phyloP scores from a whole-genome alignment of 1,140 invertebrate genomes.

The Kradibia gibbosae region DNA sequence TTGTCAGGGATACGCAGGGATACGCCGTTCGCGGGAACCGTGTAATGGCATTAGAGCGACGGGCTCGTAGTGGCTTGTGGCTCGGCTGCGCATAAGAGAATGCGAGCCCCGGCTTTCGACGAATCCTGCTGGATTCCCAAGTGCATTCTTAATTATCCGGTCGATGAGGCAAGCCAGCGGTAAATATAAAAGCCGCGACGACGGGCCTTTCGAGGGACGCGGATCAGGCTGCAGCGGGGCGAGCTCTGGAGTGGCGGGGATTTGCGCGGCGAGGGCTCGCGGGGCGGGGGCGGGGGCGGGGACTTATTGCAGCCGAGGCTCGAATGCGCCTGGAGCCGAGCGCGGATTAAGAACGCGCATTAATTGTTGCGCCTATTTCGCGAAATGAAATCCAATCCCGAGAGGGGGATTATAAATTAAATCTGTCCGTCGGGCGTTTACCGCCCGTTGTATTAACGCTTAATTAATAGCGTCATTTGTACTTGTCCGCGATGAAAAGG shows the following conservation, averaged over 20 bases:
- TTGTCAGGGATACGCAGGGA: no score
- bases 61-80: no score
- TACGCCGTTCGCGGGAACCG: no score
- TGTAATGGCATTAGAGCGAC: no score
- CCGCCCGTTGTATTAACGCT: background rate
- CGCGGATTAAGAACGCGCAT: background rate
- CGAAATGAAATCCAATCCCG: background rate
- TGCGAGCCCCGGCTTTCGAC: background rate
- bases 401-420: conserved; percentile 1
- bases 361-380: background rate
- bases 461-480: conserved; percentile 17
- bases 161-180: background rate
- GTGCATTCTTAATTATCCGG: background rate
- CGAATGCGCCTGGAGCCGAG: no score
- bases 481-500: background rate
- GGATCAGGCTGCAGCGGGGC: background rate
- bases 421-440: conserved; percentile 2
- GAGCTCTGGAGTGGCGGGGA: background rate
- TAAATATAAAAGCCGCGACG: background rate
- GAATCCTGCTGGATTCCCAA: background rate
- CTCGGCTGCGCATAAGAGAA: no score
- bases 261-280: no score
- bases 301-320: background rate
- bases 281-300: background rate
- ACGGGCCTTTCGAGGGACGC: background rate